Base-by-base conservation (phyloP, 2,797 vertebrate species). In the Yasuhikotakia modesta region DNA sequence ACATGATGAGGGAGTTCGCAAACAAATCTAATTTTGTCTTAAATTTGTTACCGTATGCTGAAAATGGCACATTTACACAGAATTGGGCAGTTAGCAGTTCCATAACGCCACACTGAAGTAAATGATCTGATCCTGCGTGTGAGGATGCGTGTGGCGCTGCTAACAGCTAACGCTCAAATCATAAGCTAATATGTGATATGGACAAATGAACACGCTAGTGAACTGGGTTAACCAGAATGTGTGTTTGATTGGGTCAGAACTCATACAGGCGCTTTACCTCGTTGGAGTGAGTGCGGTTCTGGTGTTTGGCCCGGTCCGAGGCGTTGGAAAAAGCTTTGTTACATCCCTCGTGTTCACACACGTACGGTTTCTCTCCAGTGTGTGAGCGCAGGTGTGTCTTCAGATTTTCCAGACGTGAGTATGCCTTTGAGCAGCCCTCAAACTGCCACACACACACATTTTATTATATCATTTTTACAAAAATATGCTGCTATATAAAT, bases 271-370 rank as follows among this genome's bases (percentile, higher is more conserved):
- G 68, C 2, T 17, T 67, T 85, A 92, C 91, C 91, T 92, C 96
- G 68, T 97, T 99, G 84, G 97, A 99, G 92, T 99, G 97, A 1
- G 97, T 99, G 79, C 97, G 93, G 93, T 99, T 99, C 92, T 99
- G 97, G 91, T 99, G 97, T 83, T 99, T 99, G 88, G 97, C 97
- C 19, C 97, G 94, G 87, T 99, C 97, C 0, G 97, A 99, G 0
- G 97, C 97, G 0, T 99, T 99, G 70, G 96, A 98, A 91, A 99
- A 99, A 46, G 97, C 97, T 84, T 99, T 99, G 93, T 96, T 97
- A 91, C 97, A 99, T 55, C 96, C 96, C 80, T 99, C 96, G 0
- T 99, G 96, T 86, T 99, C 97, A 8, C 97, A 99, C 83, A 99
- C 95, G 21, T 99, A 99, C 0, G 97, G 96, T 84, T 98, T 99